Conservation (phyloP, 2,797 vertebrate genomes). For the Mus minutoides region DNA sequence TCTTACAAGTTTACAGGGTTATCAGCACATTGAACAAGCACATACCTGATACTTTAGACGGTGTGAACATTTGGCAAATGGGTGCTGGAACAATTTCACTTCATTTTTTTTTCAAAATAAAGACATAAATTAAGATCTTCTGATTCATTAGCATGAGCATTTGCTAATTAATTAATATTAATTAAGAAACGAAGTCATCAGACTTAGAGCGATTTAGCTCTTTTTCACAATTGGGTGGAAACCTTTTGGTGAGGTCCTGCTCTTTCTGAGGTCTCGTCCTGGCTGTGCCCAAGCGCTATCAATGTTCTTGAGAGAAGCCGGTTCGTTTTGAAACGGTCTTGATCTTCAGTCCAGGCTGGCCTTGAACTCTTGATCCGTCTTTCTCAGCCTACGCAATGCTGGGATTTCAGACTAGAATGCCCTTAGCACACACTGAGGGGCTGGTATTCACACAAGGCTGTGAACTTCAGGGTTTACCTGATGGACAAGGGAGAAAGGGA, state of each 20-base stretch:
- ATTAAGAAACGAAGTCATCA: not conserved
- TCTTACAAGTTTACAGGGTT: not conserved
- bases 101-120: not conserved
- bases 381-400: not conserved
- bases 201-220: not conserved
- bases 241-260: not conserved
- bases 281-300: no score
- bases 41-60: not conserved
- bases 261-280: not conserved
- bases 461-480: not conserved
- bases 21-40: not conserved
- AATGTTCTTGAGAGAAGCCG: not conserved
- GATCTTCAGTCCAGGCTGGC: not conserved
- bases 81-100: not conserved
- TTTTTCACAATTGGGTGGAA: no score
- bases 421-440: accelerated
- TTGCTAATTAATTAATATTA: not conserved
- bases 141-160: not conserved
- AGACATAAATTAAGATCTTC: not conserved
- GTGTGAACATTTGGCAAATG: not conserved
- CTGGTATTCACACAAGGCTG: not conserved
- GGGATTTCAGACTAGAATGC: not conserved
- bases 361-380: not conserved
- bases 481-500: not conserved
- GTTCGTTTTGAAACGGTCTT: not conserved